phyloP scores from a whole-genome alignment of 2,797 vertebrate species.

The Enteromius afrohamiltoni region DNA sequence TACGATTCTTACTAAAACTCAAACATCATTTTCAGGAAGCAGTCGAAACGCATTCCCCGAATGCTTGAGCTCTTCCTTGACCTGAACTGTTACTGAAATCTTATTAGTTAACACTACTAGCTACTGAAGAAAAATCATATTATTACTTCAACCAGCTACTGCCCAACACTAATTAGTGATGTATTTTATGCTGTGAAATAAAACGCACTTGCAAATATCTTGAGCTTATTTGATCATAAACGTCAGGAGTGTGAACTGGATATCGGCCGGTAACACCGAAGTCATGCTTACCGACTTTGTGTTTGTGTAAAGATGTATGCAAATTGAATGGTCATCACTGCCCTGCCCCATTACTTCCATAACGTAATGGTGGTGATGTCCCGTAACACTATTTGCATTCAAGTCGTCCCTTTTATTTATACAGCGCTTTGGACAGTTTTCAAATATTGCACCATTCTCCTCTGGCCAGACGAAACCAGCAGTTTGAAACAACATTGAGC shows the following conservation, averaged over 20 bases:
- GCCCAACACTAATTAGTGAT: background rate
- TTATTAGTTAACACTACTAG: background rate
- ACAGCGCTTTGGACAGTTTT: too few relatives aligned
- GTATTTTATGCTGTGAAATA: background rate
- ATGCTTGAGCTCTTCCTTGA: too few relatives aligned
- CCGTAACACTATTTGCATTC: background rate
- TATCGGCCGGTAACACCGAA: background rate
- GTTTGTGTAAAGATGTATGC: background rate
- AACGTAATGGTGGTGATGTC: background rate
- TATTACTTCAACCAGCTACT: background rate
- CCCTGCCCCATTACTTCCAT: background rate
- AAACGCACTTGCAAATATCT: background rate
- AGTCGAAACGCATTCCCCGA: background rate
- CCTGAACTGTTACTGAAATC: too few relatives aligned
- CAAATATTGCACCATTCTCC: too few relatives aligned
- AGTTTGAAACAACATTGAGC: background rate
- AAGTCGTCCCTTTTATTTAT: too few relatives aligned
- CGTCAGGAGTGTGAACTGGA: background rate
- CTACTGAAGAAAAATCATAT: too few relatives aligned
- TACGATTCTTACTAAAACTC: too few relatives aligned
- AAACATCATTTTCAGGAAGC: background rate
- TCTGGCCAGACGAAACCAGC: too few relatives aligned
- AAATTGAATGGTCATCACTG: background rate
- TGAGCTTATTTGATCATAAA: background rate
- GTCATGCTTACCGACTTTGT: background rate